Evolutionary conservation across 2,888 invertebrate species (phyloP).

Genomic region (Cheilosia urbana): DNA sequence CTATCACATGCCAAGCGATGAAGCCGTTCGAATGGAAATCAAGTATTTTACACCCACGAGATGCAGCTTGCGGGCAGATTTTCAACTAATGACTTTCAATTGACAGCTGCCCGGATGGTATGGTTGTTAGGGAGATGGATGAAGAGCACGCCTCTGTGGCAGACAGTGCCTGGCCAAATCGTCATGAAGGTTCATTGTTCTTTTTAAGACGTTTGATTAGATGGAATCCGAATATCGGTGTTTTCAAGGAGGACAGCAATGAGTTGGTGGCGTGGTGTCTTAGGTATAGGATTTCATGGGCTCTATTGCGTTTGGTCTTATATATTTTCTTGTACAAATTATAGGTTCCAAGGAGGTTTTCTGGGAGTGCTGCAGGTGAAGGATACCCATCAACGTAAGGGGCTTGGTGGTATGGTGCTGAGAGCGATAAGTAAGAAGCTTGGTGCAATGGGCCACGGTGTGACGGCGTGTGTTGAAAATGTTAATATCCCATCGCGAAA

Average conservation of each 20-base stretch:
- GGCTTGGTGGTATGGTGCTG: conserved; percentile 78
- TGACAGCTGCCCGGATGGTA: conserved; percentile 78
- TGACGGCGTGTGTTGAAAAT: conserved; percentile 78
- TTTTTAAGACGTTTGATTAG: conserved; percentile 80
- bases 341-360: conserved; percentile 78
- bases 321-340: conserved; percentile 8
- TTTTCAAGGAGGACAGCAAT: conserved; percentile 77
- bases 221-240: conserved; percentile 79
- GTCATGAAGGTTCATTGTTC: conserved; percentile 79
- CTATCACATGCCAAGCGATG: conserved; percentile 77
- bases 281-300: conserved; percentile 76
- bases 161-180: conserved; percentile 81
- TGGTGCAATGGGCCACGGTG: conserved; percentile 78
- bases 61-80: conserved; percentile 10
- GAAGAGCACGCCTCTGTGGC: conserved; percentile 78
- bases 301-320: not conserved
- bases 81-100: conserved; percentile 49
- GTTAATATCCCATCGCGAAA: conserved; percentile 77
- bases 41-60: conserved; percentile 74
- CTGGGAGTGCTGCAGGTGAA: conserved; percentile 80
- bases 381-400: conserved; percentile 78
- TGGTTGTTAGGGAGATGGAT: conserved; percentile 67
- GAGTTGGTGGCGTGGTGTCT: conserved; percentile 83
- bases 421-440: conserved; percentile 77
- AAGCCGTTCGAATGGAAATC: conserved; percentile 77